Conservation (phyloP, 2,888 invertebrate species). For the Urechis unicinctus region DNA sequence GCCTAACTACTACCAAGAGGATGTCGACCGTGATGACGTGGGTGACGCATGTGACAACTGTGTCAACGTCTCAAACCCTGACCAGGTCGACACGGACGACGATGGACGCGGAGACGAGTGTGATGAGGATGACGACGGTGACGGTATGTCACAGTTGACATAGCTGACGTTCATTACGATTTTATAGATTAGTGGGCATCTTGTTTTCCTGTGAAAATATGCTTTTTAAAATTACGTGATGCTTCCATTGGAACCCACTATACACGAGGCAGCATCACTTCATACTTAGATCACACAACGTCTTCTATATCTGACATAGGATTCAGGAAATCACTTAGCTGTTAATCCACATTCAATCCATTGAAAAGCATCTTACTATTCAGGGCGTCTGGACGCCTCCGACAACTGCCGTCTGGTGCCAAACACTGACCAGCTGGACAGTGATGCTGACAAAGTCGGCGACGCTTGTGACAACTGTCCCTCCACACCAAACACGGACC, state of each 20-base stretch:
- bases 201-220: no score
- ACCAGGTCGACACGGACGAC: slow-evolving; percentile 58
- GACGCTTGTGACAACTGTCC: slow-evolving; percentile 74
- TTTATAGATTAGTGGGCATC: no score
- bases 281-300: slow-evolving; percentile 42
- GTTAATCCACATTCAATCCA: no score
- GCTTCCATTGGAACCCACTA: no score
- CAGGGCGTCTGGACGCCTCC: slow-evolving; percentile 31
- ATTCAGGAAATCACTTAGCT: no score
- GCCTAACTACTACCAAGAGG: slow-evolving; percentile 20
- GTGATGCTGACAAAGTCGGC: slow-evolving; percentile 15
- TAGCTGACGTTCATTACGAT: slow-evolving; percentile 61
- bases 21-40: slow-evolving; percentile 47
- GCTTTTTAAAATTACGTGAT: no score
- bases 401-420: slow-evolving; percentile 73
- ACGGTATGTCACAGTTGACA: slow-evolving; percentile 63
- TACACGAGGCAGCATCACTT: slow-evolving; percentile 76
- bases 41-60: slow-evolving; percentile 69
- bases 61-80: slow-evolving; percentile 71
- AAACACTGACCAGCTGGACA: slow-evolving; percentile 21
- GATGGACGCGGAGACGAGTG: slow-evolving; percentile 54
- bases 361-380: not conserved
- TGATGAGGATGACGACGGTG: slow-evolving; percentile 79
- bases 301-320: no score
- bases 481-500: slow-evolving; percentile 23